Percentiles rank a stretch among this genome's conserved stretches.
Evolutionary conservation across 37 sponge, comb jelly and placozoan genomes (phyloP).

Genomic region (Dysidea cf. avara): DNA sequence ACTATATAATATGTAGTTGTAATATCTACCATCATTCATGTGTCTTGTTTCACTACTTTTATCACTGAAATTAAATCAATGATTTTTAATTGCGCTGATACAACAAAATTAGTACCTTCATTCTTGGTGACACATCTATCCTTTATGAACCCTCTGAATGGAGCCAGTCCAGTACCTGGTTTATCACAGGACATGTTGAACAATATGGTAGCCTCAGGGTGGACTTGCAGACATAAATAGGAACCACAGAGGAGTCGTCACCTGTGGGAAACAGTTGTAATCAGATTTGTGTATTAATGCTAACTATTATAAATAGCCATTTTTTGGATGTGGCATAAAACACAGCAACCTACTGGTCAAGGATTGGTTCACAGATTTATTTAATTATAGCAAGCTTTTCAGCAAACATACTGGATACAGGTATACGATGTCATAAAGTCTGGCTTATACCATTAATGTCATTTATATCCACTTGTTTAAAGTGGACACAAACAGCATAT

Average conservation of each 20-base stretch:
- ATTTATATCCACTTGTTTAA: too few relatives aligned
- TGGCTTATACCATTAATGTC: too few relatives aligned
- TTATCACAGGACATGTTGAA: conserved; percentile 76
- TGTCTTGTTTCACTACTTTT: too few relatives aligned
- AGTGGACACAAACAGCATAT: too few relatives aligned
- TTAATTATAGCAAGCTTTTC: too few relatives aligned
- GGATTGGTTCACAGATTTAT: neutral
- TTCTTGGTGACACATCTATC: conserved; percentile 58
- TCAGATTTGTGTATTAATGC: neutral
- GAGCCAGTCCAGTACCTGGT: conserved; percentile 96
- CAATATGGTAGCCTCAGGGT: conserved; percentile 79
- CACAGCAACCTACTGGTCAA: neutral
- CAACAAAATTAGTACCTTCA: too few relatives aligned
- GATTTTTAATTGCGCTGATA: too few relatives aligned
- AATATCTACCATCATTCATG: too few relatives aligned
- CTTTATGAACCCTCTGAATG: conserved; percentile 97
- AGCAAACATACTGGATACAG: too few relatives aligned
- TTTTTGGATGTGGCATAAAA: neutral
- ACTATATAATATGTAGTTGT: too few relatives aligned
- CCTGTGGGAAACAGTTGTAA: conserved; percentile 3
- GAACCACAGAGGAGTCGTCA: conserved; percentile 29
- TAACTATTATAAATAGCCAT: neutral
- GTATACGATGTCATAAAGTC: too few relatives aligned
- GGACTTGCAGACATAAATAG: conserved; percentile 80
- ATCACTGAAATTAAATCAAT: too few relatives aligned